Conservation (phyloP, 2,888 invertebrate species). For the Hofmannophila pseudospretella region DNA sequence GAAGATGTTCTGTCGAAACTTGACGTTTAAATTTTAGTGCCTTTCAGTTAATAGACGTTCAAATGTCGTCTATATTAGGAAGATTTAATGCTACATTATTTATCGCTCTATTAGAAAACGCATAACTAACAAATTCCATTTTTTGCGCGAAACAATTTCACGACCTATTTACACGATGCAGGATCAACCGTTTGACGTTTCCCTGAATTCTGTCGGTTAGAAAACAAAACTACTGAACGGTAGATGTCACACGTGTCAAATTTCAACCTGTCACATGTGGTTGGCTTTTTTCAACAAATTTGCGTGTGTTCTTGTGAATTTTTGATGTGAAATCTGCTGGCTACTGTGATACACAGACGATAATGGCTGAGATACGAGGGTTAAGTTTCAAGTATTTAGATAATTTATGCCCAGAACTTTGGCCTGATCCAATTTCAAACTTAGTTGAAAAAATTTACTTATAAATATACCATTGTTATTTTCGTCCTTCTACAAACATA, state of each 20-base stretch:
- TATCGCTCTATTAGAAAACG: slow-evolving; percentile 11
- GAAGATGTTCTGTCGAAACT: too few species aligned
- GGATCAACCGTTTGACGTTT: slow-evolving; percentile 42
- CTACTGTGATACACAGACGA: slow-evolving; percentile 37
- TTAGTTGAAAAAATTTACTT: too few species aligned
- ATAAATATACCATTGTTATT: slow-evolving; percentile 12
- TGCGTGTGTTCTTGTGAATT: slow-evolving; percentile 43
- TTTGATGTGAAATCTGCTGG: slow-evolving; percentile 20
- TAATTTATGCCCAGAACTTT: too few species aligned
- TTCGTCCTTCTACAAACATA: slow-evolving; percentile 26
- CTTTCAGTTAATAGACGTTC: too few species aligned
- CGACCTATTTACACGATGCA: slow-evolving; percentile 45
- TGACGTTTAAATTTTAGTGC: too few species aligned
- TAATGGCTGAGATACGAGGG: slow-evolving; percentile 10
- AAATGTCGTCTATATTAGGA: too few species aligned
- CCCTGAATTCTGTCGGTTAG: slow-evolving; percentile 47
- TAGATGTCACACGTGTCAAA: slow-evolving; percentile 46
- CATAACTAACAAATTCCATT: slow-evolving; percentile 18
- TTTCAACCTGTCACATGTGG: slow-evolving; percentile 56
- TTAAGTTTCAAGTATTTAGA: too few species aligned
- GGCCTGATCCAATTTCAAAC: too few species aligned
- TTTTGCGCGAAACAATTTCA: slow-evolving; percentile 45
- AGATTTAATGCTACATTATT: too few species aligned
- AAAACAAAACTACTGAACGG: slow-evolving; percentile 42
- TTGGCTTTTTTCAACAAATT: slow-evolving; percentile 30